Base-by-base conservation (phyloP, 2,888 invertebrate species). In the Eupsilia transversa region DNA sequence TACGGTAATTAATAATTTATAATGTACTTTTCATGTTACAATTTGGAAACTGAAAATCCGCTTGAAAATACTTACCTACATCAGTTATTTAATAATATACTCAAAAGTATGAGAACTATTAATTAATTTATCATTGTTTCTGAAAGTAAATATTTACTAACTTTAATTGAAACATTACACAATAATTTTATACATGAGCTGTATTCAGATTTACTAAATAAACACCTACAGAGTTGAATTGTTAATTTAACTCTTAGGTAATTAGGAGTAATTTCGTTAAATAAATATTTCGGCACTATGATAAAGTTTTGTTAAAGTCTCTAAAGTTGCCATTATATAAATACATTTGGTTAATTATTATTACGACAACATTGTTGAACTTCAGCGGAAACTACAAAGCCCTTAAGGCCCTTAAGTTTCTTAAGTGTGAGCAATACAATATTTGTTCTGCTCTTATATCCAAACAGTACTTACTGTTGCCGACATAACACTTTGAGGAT, bases 391-490 rank as follows among this genome's bases (percentile, higher is more conserved):
- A 59, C 49, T 43, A 35, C 52, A 17, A 30, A 67, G 38, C 46
- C 57, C 30, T n/a, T 66, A 57, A 54, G 41, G 23, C 33, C 38
- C 9, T 30, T 23, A 59, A 35, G 59, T 66, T 82, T 82, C 63
- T 61, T 61, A 76, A 65, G 56, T 73, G 56, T 56, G 35, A 66
- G 49, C 43, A 63, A 43, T 64, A 70, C 10, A 56, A 69, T 59
- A 63, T 77, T 80, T 82, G 68, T 69, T 80, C 41, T 43, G 30
- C 33, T 46, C 35, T 43, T 60, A 49, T 43, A 59, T n/a, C 17
- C 38, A 68, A 68, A 65, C 66, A 80, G 66, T 56, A 66, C 54
- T 64, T 41, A 54, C 59, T 33, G 68, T 60, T 57, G 41, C 35
- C 46, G 4, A 60, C 30, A 33, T 56, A 67, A 63, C 35, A 70